Base-by-base conservation (phyloP, 2,888 invertebrate genomes). In the Lordiphosa fenestrarum region DNA sequence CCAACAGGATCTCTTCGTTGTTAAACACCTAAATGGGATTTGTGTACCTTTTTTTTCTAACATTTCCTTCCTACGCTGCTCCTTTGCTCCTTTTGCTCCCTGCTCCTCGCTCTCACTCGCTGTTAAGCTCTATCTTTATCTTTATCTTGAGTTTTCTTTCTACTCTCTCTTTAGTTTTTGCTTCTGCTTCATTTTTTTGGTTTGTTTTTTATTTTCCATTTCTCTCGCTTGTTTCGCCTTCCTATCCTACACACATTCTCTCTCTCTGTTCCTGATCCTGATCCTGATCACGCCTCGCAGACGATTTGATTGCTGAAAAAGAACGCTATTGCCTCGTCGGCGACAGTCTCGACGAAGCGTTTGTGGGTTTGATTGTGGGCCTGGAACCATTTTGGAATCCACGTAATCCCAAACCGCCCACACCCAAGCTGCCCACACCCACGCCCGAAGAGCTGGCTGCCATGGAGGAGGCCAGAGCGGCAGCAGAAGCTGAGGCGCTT, bases 281-380 rank as follows among this genome's bases (percentile, higher is more conserved):
- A 44, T 55, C 40, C 19, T 15, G 15, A 15, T 15, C 19, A 19
- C 19, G 19, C 3, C 3, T 19, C 48, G 6, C 66, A 95, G 95
- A 95, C 93, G 95, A 95, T 89, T 92, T 95, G 91, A 94, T 95
- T 91, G 92, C 91, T 89, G 95, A 95, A 91, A 97, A 95, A 92
- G 97, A 98, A 92, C 94, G 94, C 91, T 97, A 94, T 93, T 97
- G 96, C 92, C 93, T 94, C 89, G 95, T 98, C 91, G 95, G 96
- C 86, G 95, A 97, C 91, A 97, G 96, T 91, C 93, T 98, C 92
- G 98, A 98, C 91, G 93, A 94, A 90, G 97, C 98, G 83, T 96
- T 97, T 92, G 93, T 95, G 90, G 97, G 96, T 90, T 91, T 94
- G 87, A 92, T 93, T 88, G 91, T 91, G 54, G 92, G 92, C 71